Conservation (phyloP, 2,113 vertebrate genomes). For the Marmota monax region DNA sequence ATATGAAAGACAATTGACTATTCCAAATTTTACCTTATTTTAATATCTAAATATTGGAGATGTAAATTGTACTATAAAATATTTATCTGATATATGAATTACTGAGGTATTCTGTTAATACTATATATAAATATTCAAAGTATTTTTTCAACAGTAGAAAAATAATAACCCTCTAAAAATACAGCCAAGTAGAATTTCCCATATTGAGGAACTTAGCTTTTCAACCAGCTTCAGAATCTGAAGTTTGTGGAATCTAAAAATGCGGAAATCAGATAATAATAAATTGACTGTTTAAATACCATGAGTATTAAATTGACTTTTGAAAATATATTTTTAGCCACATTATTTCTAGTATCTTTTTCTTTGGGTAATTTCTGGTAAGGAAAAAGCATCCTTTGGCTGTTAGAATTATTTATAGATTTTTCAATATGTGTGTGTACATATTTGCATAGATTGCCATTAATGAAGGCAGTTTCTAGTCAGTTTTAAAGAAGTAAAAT, state of each 20-base stretch:
- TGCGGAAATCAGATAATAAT: conserved; percentile 60
- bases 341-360: conserved; percentile 62
- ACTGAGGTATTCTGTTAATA: conserved; percentile 72
- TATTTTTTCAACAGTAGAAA: conserved; percentile 76
- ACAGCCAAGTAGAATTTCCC: conserved; percentile 75
- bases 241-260: conserved; percentile 73
- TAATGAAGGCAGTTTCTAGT: conserved; percentile 45
- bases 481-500: conserved; percentile 32
- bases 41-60: conserved; percentile 64
- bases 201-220: conserved; percentile 78
- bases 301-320: conserved; percentile 67
- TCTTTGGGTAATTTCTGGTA: conserved; percentile 63
- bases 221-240: conserved; percentile 76
- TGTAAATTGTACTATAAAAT: conserved; percentile 75
- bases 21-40: conserved; percentile 76
- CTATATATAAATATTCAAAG: conserved; percentile 74
- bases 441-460: conserved; percentile 8
- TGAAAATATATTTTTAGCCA: conserved; percentile 69
- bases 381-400: conserved; percentile 43
- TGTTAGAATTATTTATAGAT: conserved; percentile 60
- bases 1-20: neutral
- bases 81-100: conserved; percentile 72
- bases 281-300: conserved; percentile 67
- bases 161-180: conserved; percentile 70
- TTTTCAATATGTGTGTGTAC: neutral